Base-by-base conservation (phyloP, 2,888 invertebrate genomes). In the Polietes domitor region DNA sequence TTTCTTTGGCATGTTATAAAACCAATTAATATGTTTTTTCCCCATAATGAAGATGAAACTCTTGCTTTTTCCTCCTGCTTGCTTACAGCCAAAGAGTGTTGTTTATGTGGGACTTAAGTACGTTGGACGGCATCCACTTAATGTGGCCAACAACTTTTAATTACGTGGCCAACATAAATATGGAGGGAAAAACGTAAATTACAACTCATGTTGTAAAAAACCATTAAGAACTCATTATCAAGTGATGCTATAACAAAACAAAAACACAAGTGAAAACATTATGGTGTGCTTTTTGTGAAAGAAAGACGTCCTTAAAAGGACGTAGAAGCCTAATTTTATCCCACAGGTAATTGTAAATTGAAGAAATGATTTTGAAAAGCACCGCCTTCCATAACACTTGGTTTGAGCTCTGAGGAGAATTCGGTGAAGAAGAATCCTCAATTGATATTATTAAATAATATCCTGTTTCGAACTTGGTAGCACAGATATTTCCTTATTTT, bases 361-460 rank as follows among this genome's bases (percentile, higher is more conserved):
- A 4, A 32, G 9, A 32, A 9, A 9, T 6, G 32, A 6, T 32
- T 32, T 32, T 32, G n/a, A n/a, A n/a, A n/a, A n/a, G n/a, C n/a
- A n/a, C n/a, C n/a, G n/a, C n/a, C n/a, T n/a, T n/a, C n/a, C n/a
- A n/a, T n/a, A n/a, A n/a, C n/a, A n/a, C n/a, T n/a, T n/a, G n/a
- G n/a, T n/a, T n/a, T 32, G 7, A 32, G 32, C 32, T 32, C 32
- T 32, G 32, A 32, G 5, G 32, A 32, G 32, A 32, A 32, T 32
- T 32, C 32, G 32, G 32, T 3, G n/a, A n/a, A n/a, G 37, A 37
- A 26, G 17, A 12, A n/a, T n/a, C 37, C 37, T 10, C 47, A 75
- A 85, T 83, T 85, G 78, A 85, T 86, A 76, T 83, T 85, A 86
- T 87, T 86, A 86, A 85, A 80, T 85, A 85, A 86, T 87, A 87